Base-by-base conservation (phyloP, 2,888 invertebrate species). In the Eulithis prunata region DNA sequence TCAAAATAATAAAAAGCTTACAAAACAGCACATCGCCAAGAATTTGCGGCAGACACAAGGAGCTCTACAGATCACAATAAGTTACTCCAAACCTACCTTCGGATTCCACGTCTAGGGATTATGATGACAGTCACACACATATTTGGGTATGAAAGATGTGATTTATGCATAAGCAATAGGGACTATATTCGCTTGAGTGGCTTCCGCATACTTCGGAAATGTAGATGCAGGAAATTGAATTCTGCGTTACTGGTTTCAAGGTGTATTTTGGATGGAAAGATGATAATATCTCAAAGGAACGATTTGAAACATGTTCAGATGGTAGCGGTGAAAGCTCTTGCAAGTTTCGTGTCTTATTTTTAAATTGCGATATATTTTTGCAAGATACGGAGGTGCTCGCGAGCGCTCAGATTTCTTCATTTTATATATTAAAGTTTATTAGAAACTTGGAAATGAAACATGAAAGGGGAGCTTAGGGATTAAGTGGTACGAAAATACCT, bases 281-380 rank as follows among this genome's bases (percentile, higher is more conserved):
- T 46, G 64, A 62, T 62, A 75, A 71, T 76, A 77, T 84, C 86
- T 86, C 88, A 78, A 82, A 87, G 88, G 88, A 83, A 77, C 86
- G 85, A 88, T 89, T 88, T 88, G 85, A 85, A 85, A 85, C 88
- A 86, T 87, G 87, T 87, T 86, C 84, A 78, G 85, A 88, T 84
- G 87, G 81, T 87, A 79, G 87, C 82, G 86, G 86, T 85, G 88
- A 88, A 88, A 89, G 89, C 87, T 88, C 89, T 88, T 88, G 88
- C 88, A 86, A 83, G 83, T 83, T 86, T 86, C 80, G 82, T 84
- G 85, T 84, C 87, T 86, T 88, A 86, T 86, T 89, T 90, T 88
- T 85, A 86, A 89, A 89, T 87, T 83, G 84, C 84, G 85, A 89
- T 89, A 86, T 88, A 89, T 87, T 81, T 83, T 67, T 74, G 72